Evolutionary conservation across 2,113 vertebrate species (phyloP), one percentile per base, ranked within the genome.

Genomic region (Laticauda colubrina): DNA sequence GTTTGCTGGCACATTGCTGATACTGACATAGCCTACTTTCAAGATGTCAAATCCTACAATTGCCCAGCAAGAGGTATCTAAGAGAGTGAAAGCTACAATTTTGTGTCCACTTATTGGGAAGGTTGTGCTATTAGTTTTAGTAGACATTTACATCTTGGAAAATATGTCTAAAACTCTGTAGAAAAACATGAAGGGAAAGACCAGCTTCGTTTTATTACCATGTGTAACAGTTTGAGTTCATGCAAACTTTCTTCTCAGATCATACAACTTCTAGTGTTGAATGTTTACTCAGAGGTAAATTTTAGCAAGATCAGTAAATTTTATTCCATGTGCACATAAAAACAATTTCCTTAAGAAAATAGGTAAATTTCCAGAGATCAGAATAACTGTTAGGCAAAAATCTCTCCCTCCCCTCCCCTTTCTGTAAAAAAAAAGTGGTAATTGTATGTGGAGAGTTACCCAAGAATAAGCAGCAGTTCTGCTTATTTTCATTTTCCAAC

Each of bases 141-240:
- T 81, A 81, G 34, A 81, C 6, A 39, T 81, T 81, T 39, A 81
- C 18, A 39, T 81, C 75, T 81, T 39, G 34, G 75, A 81, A 81
- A 39, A 43, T 34, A 21, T 81, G 21, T 39, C 69, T 81, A 81
- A 81, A 81, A 81, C 18, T 81, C 1, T 3, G 69, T 3, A 39
- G 34, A 7, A 81, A 39, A 21, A 8, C 5, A 39, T 81, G 15
- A 18, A 39, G 15, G 18, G 69, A 81, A 81, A 81, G 18, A 1
- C 69, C 18, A 39, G 34, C 39, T 81, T 18, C 21, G 34, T 81
- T 34, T 81, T 43, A 81, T 81, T 39, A 81, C n/a, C 88, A 11
- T 93, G 54, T 90, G 23, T 87, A 85, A 92, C 3, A 18, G 75
- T 92, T 57, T 96, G 92, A 57, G 88, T 43, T 93, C 61, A 94